Conservation (phyloP, 35 echinoderm and acorn worm species). For the Strongylocentrotus purpuratus region DNA sequence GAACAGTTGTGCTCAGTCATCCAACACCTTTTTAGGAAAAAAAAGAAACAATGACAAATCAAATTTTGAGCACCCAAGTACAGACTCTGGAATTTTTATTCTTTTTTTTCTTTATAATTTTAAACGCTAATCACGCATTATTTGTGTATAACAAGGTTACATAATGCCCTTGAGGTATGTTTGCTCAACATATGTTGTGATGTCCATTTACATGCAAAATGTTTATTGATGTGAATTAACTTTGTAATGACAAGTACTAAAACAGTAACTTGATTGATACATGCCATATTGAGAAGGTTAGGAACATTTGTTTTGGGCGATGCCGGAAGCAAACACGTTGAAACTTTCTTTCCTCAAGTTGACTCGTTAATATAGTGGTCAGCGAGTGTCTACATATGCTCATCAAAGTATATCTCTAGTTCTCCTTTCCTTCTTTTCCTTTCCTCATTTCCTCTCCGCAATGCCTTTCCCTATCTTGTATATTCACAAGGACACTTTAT, state of each 20-base stretch:
- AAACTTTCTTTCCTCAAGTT: no score
- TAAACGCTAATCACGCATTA: no score
- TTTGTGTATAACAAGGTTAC: no score
- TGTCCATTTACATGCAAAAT: no score
- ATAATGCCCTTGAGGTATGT: no score
- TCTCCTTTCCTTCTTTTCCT: neutral
- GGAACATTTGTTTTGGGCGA: neutral
- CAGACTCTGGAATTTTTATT: neutral
- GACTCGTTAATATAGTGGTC: neutral
- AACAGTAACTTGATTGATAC: no score
- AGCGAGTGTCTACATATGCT: neutral
- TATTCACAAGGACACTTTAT: neutral
- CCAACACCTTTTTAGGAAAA: neutral
- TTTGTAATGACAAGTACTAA: no score
- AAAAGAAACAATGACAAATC: neutral
- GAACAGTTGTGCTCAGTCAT: constrained; percentile 1
- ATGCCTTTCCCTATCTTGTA: neutral
- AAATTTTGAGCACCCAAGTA: neutral
- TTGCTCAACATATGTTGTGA: no score
- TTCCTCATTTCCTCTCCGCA: neutral
- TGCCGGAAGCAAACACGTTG: neutral
- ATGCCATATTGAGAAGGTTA: no score
- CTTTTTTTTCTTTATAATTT: neutral
- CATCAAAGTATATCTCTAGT: neutral
- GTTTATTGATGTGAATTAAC: no score